Percentiles rank a stretch among this genome's conserved stretches.
Conservation (phyloP, 2,888 invertebrate genomes). For the Agonopterix alstromeriana region DNA sequence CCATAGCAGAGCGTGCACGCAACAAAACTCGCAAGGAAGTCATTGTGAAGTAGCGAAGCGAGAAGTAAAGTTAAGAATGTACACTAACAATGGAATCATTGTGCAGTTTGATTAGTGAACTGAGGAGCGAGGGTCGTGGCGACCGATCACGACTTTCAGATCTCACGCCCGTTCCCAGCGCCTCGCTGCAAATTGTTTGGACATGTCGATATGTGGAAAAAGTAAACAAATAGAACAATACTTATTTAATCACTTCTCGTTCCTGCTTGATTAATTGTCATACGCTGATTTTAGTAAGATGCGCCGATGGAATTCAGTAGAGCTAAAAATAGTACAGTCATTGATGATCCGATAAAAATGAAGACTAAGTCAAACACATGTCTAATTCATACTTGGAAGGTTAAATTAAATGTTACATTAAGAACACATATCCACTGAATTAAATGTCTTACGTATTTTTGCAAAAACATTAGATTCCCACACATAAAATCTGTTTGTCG, state of each 20-base stretch:
- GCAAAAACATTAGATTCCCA: conserved; percentile 23
- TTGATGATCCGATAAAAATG: too few species aligned
- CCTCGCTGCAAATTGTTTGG: conserved; percentile 44
- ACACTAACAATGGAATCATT: conserved; percentile 57
- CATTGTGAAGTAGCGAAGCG: conserved; percentile 32
- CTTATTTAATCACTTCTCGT: too few species aligned
- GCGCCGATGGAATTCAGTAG: too few species aligned
- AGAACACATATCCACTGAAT: too few species aligned
- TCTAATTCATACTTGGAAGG: too few species aligned
- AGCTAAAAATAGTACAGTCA: too few species aligned
- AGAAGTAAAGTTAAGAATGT: conserved; percentile 37
- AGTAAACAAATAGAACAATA: conserved; percentile 13
- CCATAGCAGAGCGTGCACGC: neutral
- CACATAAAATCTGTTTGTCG: conserved; percentile 24
- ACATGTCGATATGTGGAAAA: conserved; percentile 36
- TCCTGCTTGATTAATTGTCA: too few species aligned
- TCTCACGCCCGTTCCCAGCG: conserved; percentile 60
- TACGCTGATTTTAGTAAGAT: too few species aligned
- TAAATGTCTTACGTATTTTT: too few species aligned
- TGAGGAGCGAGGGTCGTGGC: conserved; percentile 52
- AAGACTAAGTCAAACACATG: too few species aligned
- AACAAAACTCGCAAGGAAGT: conserved; percentile 27
- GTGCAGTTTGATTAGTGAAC: conserved; percentile 58
- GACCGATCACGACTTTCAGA: conserved; percentile 58
- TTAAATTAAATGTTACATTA: too few species aligned